Evolutionary conservation across 2,888 invertebrate genomes (phyloP).

Genomic region (Cryptophagus acutangulus): DNA sequence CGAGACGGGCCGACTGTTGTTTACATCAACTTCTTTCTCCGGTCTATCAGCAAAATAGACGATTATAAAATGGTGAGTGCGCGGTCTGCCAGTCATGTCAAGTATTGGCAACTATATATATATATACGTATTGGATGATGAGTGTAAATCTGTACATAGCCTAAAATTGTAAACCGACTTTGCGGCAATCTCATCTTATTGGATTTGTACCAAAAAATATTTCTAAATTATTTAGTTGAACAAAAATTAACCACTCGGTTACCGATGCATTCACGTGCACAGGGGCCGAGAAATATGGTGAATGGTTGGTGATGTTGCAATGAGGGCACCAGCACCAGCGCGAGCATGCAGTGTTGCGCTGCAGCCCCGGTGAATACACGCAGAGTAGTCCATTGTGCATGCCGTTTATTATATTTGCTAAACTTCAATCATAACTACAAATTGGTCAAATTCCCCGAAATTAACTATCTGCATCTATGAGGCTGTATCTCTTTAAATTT

Average conservation of each 20-base stretch:
- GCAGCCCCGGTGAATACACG: slow-evolving; percentile 34
- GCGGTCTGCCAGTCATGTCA: slow-evolving; percentile 48
- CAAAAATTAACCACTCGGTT: background rate
- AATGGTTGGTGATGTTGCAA: slow-evolving; percentile 37
- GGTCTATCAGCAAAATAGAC: slow-evolving; percentile 98
- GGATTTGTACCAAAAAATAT: no score
- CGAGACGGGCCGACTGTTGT: slow-evolving; percentile 84
- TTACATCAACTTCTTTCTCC: slow-evolving; percentile 90
- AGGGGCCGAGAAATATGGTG: slow-evolving; percentile 27
- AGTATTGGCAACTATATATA: no score
- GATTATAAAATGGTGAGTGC: slow-evolving; percentile 98
- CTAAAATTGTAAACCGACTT: no score
- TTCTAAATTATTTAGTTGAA: no score
- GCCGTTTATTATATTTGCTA: background rate
- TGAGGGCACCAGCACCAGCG: slow-evolving; percentile 49
- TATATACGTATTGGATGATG: slow-evolving; percentile 42
- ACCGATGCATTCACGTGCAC: slow-evolving; percentile 40
- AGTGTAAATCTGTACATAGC: slow-evolving; percentile 16
- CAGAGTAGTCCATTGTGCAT: slow-evolving; percentile 12
- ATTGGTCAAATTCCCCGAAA: no score
- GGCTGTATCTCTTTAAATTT: no score
- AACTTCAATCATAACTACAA: no score
- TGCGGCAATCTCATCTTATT: no score
- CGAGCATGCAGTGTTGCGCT: slow-evolving; percentile 44
- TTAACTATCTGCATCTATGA: no score